Evolutionary conservation across 1,140 invertebrate species (phyloP), one percentile per base, ranked within the genome.

Genomic region (Ips nitidus): DNA sequence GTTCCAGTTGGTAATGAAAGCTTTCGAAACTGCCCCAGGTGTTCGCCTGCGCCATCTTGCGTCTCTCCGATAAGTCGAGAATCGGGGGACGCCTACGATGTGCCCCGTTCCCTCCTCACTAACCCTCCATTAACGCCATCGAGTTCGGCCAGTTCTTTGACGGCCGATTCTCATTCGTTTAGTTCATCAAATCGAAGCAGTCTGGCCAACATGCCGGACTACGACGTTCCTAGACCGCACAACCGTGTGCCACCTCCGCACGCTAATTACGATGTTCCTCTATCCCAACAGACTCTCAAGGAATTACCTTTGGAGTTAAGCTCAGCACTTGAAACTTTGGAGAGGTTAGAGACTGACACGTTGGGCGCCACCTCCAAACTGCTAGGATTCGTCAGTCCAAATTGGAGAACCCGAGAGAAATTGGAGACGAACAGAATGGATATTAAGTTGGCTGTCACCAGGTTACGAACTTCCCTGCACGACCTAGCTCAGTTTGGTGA

Each of bases 401-500:
- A 88, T 43, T 96, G 94, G 93, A 84, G 93, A 76, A 86, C 84
- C 43, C 86, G 85, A 59, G 87, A 90, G 41, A 89, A 89, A 76
- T 82, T 95, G 65, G 89, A 71, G 36, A 66, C 60, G 38, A 66
- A 55, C n/a, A 50, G 60, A 3, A 88, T 92, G 82, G 93, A 95
- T 73, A 88, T 96, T 5, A 91, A 91, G 81, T 82, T 92, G 57
- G 88, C 90, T 4, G 91, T 91, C 38, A 84, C 89, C 2, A 84
- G 90, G 63, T 82, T 97, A 2, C 85, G 89, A 68, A 89, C 90
- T 3, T 89, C 90, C 1, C 80, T 96, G 4, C 89, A 93, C 74
- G 93, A 96, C 80, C 86, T 97, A 55, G 86, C 92, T 1, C 91
- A 94, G 70, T 97, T 97, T 80, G 88, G 91, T 0, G 91, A 94